A percentile compares a stretch with the other conserved stretches of the same genome.
These are phyloP conservation scores for Poeciliopsis paucimaculata DNA, from an alignment of 2,797 vertebrate species.

Conservation along the genomic window DNA sequence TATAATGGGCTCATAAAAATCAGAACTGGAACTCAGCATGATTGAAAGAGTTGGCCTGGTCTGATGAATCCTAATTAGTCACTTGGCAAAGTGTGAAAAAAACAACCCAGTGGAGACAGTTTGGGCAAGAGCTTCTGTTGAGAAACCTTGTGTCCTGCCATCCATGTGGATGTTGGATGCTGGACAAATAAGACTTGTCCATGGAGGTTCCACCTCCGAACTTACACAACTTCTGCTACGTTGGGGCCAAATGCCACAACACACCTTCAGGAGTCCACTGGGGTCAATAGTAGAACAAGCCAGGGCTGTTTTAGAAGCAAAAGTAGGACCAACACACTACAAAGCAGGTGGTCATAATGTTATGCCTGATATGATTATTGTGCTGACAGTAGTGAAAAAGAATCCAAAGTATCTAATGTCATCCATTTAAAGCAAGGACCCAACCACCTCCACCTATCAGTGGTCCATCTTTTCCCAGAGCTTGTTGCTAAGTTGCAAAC, in stretches of 20 bases:
- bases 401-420: too few species aligned
- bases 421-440: too few species aligned
- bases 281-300: neutral
- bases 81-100: neutral
- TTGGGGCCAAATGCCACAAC: neutral
- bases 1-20: neutral
- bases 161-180: neutral
- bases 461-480: too few species aligned
- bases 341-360: too few species aligned
- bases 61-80: neutral
- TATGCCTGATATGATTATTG: too few species aligned
- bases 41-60: neutral
- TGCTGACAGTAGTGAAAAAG: too few species aligned
- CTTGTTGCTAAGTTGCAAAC: too few species aligned
- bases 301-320: too few species aligned
- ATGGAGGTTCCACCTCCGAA: neutral
- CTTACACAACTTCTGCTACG: neutral
- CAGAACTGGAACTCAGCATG: neutral
- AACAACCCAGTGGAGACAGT: neutral
- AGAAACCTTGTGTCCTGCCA: neutral
- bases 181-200: neutral
- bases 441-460: too few species aligned
- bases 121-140: neutral
- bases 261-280: neutral
- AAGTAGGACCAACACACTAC: too few species aligned